These are phyloP conservation scores for Hirtodrosophila confusa DNA, from an alignment of 2,888 invertebrate species.

Conservation along the genomic window DNA sequence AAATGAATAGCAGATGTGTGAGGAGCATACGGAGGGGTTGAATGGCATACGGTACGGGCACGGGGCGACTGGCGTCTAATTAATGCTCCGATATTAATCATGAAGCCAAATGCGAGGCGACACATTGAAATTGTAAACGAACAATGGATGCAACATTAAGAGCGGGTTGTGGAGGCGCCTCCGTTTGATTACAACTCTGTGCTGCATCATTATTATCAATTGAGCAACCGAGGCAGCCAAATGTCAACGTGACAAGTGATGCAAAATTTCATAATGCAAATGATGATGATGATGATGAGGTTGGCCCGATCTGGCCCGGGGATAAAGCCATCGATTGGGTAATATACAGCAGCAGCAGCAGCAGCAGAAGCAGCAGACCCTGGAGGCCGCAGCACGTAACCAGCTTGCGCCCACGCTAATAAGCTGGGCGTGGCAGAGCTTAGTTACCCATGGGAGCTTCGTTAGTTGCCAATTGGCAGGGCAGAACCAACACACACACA, in stretches of 20 bases:
- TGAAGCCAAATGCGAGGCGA: constrained; percentile 36
- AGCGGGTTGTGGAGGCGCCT: neutral
- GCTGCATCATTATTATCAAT: constrained; percentile 38
- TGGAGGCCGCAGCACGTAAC: constrained; percentile 18
- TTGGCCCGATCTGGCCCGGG: neutral
- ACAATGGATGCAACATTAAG: constrained; percentile 25
- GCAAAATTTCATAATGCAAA: constrained; percentile 42
- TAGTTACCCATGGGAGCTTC: constrained; percentile 40
- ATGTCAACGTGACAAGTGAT: constrained; percentile 48
- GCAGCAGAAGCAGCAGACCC: neutral
- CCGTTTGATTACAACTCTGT: constrained; percentile 6
- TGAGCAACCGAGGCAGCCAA: constrained; percentile 30
- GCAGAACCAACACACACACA: constrained; percentile 1
- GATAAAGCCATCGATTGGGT: constrained; percentile 22
- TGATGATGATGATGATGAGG: constrained; percentile 5
- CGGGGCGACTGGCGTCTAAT: constrained; percentile 41
- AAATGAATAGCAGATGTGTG: constrained; percentile 29
- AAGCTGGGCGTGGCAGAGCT: constrained; percentile 61
- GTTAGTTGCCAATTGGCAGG: constrained; percentile 46
- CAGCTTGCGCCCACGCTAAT: constrained; percentile 44
- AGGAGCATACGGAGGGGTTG: neutral
- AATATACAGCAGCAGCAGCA: constrained; percentile 9
- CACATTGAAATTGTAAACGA: constrained; percentile 43
- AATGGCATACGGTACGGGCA: neutral
- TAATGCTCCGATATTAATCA: constrained; percentile 70